Conservation (phyloP, 2,888 invertebrate species). For the Idaea dimidiata region DNA sequence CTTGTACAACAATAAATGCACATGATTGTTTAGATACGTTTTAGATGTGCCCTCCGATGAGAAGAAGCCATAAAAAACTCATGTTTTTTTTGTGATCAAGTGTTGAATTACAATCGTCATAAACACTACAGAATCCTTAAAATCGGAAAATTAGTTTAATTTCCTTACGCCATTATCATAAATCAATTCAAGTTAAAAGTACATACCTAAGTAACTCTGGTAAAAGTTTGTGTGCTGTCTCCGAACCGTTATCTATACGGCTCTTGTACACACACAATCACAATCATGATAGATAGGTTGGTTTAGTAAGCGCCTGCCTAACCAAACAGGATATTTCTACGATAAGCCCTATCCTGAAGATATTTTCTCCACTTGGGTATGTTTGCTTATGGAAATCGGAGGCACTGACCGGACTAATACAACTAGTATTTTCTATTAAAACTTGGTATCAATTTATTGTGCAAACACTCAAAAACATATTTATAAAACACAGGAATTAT, state of each 20-base stretch:
- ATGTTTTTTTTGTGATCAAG: too few species aligned
- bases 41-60: too few species aligned
- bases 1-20: too few species aligned
- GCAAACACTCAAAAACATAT: too few species aligned
- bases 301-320: constrained; percentile 57
- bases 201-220: neutral
- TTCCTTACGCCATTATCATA: neutral
- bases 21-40: too few species aligned
- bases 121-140: too few species aligned
- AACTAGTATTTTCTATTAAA: neutral
- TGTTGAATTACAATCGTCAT: too few species aligned
- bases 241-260: constrained; percentile 55
- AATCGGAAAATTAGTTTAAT: too few species aligned
- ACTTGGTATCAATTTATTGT: too few species aligned
- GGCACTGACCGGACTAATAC: constrained; percentile 39
- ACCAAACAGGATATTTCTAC: constrained; percentile 68
- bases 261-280: too few species aligned
- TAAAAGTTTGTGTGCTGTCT: constrained; percentile 28
- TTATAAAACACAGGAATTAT: too few species aligned
- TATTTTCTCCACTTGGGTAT: constrained; percentile 39
- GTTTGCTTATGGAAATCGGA: constrained; percentile 42
- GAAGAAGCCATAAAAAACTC: too few species aligned
- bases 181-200: neutral
- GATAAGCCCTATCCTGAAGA: constrained; percentile 65
- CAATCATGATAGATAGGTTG: constrained; percentile 72